Evolutionary conservation across 2,113 vertebrate species (phyloP), one percentile per base, ranked within the genome.

Genomic region (Nerophis lumbriciformis): DNA sequence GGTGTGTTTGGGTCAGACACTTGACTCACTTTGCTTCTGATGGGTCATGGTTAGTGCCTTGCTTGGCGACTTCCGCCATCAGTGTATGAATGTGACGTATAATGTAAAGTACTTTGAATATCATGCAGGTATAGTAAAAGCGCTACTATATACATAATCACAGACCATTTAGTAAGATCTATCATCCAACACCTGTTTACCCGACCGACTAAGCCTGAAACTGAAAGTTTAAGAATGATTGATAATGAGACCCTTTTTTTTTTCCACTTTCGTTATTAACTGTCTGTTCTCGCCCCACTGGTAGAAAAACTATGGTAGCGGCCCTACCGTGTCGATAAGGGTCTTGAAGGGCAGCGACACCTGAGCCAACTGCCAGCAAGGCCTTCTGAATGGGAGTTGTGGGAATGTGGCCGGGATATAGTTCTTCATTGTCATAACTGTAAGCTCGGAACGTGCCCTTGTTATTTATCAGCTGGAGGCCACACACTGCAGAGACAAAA

Each of bases 321-420:
- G n/a, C 60, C 87, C 92, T 77, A 98, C 97, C 97, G 35, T 99
- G 95, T 68, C 97, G 93, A 77, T 97, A 95, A 0, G 96, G 97
- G 75, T 98, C 64, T 48, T 72, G 91, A 0, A 99, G 90, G 0
- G 95, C 92, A 64, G 92, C 90, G 4, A 89, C 53, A 0, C 95
- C 96, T 0, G 97, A 94, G 37, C 95, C 95, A 0, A 90, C 84
- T 0, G 96, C 92, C 85, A 99, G 63, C 77, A 98, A 76, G 49
- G 76, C 79, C 78, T 96, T 98, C 77, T 98, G 97, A 62, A 95
- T 65, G 3, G 73, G 44, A 50, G 77, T 93, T 15, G 94, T 98
- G 76, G 87, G 90, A 49, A 98, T 94, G 75, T 98, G 95, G 39
- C 88, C 90, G 0, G 91, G 92, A 74, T 98, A 98, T 12, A 95